Evolutionary conservation across 1,140 invertebrate species (phyloP), one percentile per base, ranked within the genome.

Genomic region (Idris sp.): DNA sequence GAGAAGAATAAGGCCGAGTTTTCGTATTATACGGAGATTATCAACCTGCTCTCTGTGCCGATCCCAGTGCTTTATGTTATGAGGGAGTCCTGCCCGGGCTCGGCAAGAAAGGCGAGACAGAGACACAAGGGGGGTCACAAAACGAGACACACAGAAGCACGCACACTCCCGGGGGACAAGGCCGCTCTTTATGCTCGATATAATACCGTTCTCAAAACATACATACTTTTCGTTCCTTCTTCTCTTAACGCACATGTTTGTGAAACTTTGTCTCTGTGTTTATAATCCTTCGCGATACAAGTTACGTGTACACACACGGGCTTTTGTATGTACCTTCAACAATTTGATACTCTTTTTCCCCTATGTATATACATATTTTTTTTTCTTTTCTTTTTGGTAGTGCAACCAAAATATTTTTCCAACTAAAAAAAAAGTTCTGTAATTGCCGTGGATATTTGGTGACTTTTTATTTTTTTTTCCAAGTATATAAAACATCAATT

Each of bases 131-230:
- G 71, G 74, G 71, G 77, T 78, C 75, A 58, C 36, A 56, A n/a
- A 71, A 64, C 74, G 81, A 78, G 77, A 80, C 76, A 83, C 79
- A 81, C 76, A 78, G 82, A 81, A 81, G 83, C 81, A 81, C 81
- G 84, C 79, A 80, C 76, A 77, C 81, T 79, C 86, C 85, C 83
- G 38, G 71, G 85, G 84, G 85, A 87, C 83, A 56, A 77, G 81
- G 82, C 78, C 83, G 81, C 85, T 87, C 86, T 87, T 87, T 87
- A 87, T 87, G 85, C 85, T 87, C 86, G 85, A 87, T 87, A 86
- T 87, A 87, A 87, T 87, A 86, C 85, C 83, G 84, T 83, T 87
- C 85, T 87, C 81, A 87, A 87, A 87, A 87, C 84, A 87, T 85
- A 87, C 86, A 85, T 83, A 84, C 84, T 84, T 83, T 54, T 71